Evolutionary conservation across 1,140 invertebrate genomes (phyloP).

Genomic region (Zaprionus tsacasi): DNA sequence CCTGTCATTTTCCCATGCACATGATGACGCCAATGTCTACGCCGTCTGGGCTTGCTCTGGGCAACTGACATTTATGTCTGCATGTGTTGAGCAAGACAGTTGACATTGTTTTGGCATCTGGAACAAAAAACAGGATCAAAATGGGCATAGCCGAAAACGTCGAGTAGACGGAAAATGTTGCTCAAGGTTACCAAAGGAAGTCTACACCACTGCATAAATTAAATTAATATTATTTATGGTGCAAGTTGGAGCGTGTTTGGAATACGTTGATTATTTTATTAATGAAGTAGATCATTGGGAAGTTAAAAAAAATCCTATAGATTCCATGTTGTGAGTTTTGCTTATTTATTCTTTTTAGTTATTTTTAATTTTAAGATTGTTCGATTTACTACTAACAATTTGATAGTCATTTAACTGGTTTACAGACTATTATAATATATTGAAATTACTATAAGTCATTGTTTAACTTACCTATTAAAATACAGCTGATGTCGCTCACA

Average conservation of each 20-base stretch:
- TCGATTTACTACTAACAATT: no score
- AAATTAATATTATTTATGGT: slow-evolving; percentile 74
- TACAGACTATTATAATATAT: no score
- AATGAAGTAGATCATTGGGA: slow-evolving; percentile 28
- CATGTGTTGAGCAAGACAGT: slow-evolving; percentile 84
- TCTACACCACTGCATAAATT: slow-evolving; percentile 33
- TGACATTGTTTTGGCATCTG: slow-evolving; percentile 76
- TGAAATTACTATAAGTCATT: no score
- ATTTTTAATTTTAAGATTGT: no score
- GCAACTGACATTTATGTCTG: slow-evolving; percentile 83
- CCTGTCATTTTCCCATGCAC: slow-evolving; percentile 28
- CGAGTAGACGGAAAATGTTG: slow-evolving; percentile 54
- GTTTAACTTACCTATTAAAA: no score
- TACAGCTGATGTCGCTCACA: no score
- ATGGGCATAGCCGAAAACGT: slow-evolving; percentile 67
- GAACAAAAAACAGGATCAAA: slow-evolving; percentile 60
- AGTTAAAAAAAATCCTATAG: no score
- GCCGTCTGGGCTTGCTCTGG: slow-evolving; percentile 42
- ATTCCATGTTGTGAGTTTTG: no score
- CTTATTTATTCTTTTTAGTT: no score
- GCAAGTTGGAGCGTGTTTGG: slow-evolving; percentile 58
- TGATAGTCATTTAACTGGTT: no score
- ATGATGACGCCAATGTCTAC: not conserved
- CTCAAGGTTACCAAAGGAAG: slow-evolving; percentile 63
- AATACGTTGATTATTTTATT: slow-evolving; percentile 51